Percentiles rank a stretch among this genome's conserved stretches.
Evolutionary conservation across 2,113 vertebrate species (phyloP).

Genomic region (Osmerus mordax): DNA sequence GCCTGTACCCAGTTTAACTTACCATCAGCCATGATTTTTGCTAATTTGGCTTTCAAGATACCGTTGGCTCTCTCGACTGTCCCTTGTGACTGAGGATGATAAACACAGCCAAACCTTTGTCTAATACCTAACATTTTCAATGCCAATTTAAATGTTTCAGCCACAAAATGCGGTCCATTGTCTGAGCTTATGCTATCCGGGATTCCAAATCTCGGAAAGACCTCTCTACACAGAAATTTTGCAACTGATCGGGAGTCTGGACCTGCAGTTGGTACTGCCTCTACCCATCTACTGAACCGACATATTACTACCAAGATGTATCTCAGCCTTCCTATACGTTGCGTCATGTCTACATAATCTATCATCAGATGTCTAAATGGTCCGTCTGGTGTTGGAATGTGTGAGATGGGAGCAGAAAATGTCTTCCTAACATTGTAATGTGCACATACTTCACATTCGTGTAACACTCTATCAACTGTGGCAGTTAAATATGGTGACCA

Average conservation of each 20-base stretch:
- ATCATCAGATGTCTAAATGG: neutral
- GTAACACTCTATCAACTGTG: too few species aligned
- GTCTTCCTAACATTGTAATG: too few species aligned
- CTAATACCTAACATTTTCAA: neutral
- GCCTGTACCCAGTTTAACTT: neutral
- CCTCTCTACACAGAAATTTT: too few species aligned
- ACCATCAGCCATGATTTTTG: neutral
- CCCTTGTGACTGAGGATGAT: neutral
- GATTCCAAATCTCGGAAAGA: too few species aligned
- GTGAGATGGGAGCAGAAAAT: too few species aligned
- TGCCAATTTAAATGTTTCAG: neutral
- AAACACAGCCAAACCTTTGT: neutral
- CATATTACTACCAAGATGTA: neutral
- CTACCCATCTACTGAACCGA: conserved; percentile 5
- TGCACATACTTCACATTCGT: too few species aligned
- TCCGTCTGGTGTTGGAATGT: neutral
- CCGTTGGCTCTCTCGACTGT: neutral
- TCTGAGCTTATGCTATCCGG: too few species aligned
- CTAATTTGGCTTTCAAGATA: neutral
- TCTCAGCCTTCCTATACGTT: neutral
- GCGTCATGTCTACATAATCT: conserved; percentile 8
- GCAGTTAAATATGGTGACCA: too few species aligned
- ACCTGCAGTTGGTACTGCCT: neutral
- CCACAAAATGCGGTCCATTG: too few species aligned
- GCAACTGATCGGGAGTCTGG: neutral